phyloP scores from a whole-genome alignment of 53 echinoderm and acorn worm genomes.

The Echinarachnius parma region DNA sequence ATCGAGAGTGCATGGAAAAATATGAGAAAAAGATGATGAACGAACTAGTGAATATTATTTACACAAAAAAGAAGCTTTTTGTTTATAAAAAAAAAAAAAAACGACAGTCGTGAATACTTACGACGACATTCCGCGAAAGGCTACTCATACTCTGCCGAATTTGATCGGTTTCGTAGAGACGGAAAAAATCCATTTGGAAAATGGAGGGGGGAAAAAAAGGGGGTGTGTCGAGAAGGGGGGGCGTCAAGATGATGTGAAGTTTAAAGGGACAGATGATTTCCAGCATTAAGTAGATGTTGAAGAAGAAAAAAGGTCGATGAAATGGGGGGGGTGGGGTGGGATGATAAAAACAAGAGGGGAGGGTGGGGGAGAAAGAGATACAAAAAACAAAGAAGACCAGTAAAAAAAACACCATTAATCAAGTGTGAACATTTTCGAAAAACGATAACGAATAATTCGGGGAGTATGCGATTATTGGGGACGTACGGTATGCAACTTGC shows the following conservation, averaged over 20 bases:
- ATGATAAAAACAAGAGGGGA: conserved; percentile 18
- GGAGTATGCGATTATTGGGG: too few relatives aligned
- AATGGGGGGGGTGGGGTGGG: conserved; percentile 9
- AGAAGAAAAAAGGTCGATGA: too few relatives aligned
- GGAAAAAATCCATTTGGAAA: conserved; percentile 26
- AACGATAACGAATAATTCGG: too few relatives aligned
- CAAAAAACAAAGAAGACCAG: conserved; percentile 28
- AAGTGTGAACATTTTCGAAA: neutral
- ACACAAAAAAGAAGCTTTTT: too few relatives aligned
- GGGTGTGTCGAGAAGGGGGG: neutral
- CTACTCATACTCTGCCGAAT: conserved; percentile 75
- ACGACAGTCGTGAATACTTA: conserved; percentile 94
- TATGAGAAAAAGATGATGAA: too few relatives aligned
- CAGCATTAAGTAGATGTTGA: too few relatives aligned
- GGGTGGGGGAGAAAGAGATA: conserved; percentile 31
- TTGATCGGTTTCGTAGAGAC: conserved; percentile 35
- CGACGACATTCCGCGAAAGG: conserved; percentile 72
- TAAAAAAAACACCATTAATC: neutral
- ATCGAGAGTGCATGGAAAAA: too few relatives aligned
- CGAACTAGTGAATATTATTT: too few relatives aligned
- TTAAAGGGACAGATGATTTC: too few relatives aligned
- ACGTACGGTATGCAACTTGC: too few relatives aligned
- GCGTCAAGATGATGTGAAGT: too few relatives aligned
- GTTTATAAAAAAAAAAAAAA: too few relatives aligned
- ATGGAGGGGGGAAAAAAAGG: conserved; percentile 13